Evolutionary conservation across 2,797 vertebrate genomes (phyloP), one percentile per base, ranked within the genome.

Genomic region (Esox lucius): DNA sequence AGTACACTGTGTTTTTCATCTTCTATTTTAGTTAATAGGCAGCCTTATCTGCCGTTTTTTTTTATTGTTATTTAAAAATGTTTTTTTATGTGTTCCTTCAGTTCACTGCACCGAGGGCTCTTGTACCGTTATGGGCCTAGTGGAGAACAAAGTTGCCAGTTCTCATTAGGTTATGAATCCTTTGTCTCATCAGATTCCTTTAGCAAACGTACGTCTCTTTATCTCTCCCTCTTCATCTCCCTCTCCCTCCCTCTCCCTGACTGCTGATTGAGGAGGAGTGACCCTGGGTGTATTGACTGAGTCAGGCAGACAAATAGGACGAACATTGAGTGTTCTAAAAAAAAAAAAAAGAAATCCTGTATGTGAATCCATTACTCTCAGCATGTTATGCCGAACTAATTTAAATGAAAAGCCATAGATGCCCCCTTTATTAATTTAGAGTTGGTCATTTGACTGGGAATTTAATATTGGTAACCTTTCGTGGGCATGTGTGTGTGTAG

Each of bases 391-490:
- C 76, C 9, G 56, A 76, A 69, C 78, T 81, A 86, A 86, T 87
- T 81, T 84, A 87, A 86, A 84, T 81, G 66, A 82, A 87, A 83
- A 67, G 68, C 68, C 78, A 48, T 0, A 83, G 87, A 89, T 80
- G 85, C 85, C 79, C 87, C 86, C 85, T 89, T 81, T 85, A 78
- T 79, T 72, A 88, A 85, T 89, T 89, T 89, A 90, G 79, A 88
- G 73, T 56, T 85, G 81, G 80, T 84, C 82, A 87, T 84, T 84
- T 86, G 80, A 86, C 8, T n/a, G 69, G 26, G 5, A 28, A 78
- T 88, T 86, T 86, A 85, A 86, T 86, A 85, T 80, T 56, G 6
- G 76, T n/a, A 42, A 42, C 5, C 5, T 42, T 77, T 79, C 74
- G 74, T 35, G 62, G 26, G 5, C 39, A 28, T 64, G 28, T 16